Evolutionary conservation across 92 coral and sea anemone genomes (phyloP), one percentile per base, ranked within the genome.

Genomic region (Anthopleura xanthogrammica): DNA sequence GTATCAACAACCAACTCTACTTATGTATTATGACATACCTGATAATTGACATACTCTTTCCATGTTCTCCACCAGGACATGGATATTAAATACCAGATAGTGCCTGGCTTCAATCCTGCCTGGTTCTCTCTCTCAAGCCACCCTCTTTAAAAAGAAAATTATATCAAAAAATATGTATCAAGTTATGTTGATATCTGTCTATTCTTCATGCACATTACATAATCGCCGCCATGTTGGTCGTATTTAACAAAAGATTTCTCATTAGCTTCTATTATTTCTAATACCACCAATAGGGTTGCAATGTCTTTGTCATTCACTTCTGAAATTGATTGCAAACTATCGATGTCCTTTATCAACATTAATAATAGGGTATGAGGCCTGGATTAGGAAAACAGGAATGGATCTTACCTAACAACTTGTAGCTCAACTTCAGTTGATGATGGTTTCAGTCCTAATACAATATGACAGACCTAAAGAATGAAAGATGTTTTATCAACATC

Each of bases 91-190:
- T 92, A 95, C 98, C 98, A 94, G 22, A 94, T 88, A 17, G 83
- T 89, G 19, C 94, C 93, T 24, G 98, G 93, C 81, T 85, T 92
- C 65, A 95, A 73, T 8, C 94, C 98, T 55, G 90, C 91, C 80
- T 92, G 97, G 90, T 90, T 94, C 58, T 96, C 98, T 29, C 98
- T 95, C 78, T 96, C 98, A 58, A 96, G 86, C 98, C 98, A 96
- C 9, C 98, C 98, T 80, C 98, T 95, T 16, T 16, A 65, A 72
- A 40, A 78, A 78, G 6, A 23, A 79, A 39, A 58, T 13, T 29
- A 3, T 12, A 14, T 50, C 11, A 50, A 5, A 6, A 50, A 50
- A 50, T 11, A 0, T 50, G 54, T 50, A 5, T 50, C 11, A 50
- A 11, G 8, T 50, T 5, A 50, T 50, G 54, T 50, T 50, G 54